Conservation (phyloP, 2,888 invertebrate species). For the Catocala fraxini region DNA sequence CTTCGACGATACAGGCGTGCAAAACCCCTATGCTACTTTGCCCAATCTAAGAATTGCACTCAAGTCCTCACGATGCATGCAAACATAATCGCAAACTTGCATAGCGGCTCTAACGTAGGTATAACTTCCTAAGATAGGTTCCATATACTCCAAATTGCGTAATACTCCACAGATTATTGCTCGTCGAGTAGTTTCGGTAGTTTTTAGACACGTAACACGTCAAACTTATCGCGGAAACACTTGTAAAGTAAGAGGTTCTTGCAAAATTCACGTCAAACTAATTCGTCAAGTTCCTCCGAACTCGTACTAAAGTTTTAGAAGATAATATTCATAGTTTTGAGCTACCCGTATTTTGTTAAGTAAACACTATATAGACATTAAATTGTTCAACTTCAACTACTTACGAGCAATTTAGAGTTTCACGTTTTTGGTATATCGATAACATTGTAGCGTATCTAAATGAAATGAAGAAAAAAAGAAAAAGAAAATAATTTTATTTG, state of each 20-base stretch:
- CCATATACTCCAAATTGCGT: too few relatives aligned
- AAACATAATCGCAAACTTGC: too few relatives aligned
- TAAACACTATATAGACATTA: constrained; percentile 42
- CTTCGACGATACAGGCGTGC: too few relatives aligned
- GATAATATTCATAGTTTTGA: constrained; percentile 46
- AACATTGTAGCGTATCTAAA: neutral
- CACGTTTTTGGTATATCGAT: constrained; percentile 35
- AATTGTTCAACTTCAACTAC: constrained; percentile 42
- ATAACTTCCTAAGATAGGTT: too few relatives aligned
- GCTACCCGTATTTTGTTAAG: constrained; percentile 17
- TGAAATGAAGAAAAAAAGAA: too few relatives aligned
- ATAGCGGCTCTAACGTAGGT: too few relatives aligned
- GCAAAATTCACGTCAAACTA: constrained; percentile 44
- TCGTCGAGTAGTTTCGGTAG: neutral
- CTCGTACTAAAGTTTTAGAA: constrained; percentile 26
- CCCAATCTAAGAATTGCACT: too few relatives aligned
- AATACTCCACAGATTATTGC: too few relatives aligned
- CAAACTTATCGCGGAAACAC: constrained; percentile 16
- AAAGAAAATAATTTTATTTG: too few relatives aligned
- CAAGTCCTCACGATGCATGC: too few relatives aligned
- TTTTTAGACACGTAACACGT: constrained; percentile 5
- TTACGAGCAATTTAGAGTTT: constrained; percentile 39
- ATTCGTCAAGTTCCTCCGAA: constrained; percentile 31
- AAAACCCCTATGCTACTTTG: too few relatives aligned
- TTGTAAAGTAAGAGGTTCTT: constrained; percentile 18